Conservation (phyloP, 1,140 invertebrate species). For the Anastrepha ludens region DNA sequence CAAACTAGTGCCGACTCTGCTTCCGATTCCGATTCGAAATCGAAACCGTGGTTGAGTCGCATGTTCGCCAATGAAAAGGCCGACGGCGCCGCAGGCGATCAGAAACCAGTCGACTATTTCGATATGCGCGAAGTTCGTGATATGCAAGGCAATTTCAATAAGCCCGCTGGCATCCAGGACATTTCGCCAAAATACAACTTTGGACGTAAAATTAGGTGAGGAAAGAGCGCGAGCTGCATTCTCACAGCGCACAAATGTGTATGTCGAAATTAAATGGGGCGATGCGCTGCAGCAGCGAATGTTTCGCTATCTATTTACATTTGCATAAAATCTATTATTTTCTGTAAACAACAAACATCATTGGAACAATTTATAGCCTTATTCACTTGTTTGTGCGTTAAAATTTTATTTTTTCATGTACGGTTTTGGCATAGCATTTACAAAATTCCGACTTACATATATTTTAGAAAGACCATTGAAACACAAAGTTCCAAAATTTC, state of each 20-base stretch:
- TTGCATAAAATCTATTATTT: slow-evolving; percentile 18
- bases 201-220: slow-evolving; percentile 75
- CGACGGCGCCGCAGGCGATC: slow-evolving; percentile 62
- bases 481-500: too few relatives aligned
- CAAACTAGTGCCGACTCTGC: slow-evolving; percentile 63
- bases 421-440: neutral
- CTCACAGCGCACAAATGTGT: neutral
- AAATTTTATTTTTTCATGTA: neutral
- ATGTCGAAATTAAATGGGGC: neutral
- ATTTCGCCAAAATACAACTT: slow-evolving; percentile 67
- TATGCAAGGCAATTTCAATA: slow-evolving; percentile 72
- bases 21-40: slow-evolving; percentile 64
- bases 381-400: neutral
- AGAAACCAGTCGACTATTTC: slow-evolving; percentile 72
- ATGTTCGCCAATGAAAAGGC: slow-evolving; percentile 63
- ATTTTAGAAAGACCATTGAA: too few relatives aligned
- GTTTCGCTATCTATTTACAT: neutral
- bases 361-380: neutral
- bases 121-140: slow-evolving; percentile 72
- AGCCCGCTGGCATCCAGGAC: slow-evolving; percentile 66
- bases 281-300: neutral
- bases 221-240: slow-evolving; percentile 43
- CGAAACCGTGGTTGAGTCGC: slow-evolving; percentile 73
- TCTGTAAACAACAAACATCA: neutral
- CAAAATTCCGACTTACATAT: too few relatives aligned